Base-by-base conservation (phyloP, 2,888 invertebrate species). In the Deilephila porcellus region DNA sequence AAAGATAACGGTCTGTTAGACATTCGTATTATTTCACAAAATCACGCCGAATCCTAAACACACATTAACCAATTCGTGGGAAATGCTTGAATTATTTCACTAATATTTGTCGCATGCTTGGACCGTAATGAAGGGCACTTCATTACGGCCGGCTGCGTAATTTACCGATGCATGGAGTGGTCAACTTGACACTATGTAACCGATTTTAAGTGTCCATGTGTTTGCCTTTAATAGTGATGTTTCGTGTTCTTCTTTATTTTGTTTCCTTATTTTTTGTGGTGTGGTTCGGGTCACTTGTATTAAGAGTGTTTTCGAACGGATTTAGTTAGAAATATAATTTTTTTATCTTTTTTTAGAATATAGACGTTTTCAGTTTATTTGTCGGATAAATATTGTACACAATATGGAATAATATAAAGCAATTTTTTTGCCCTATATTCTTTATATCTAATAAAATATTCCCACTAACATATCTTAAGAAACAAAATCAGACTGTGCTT, bases 401-500 rank as follows among this genome's bases (percentile, higher is more conserved):
- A 45, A 45, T 11, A 45, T 45, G 45, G 2, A 11, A 14, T 0
- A 45, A 45, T 14, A 45, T 45, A 14, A 45, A 45, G 11, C 14
- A 3, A 45, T 14, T 14, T 45, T 25, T 11, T 2, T 63, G 34
- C 19, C 20, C 64, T 20, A 17, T 14, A 25, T 64, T 64, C 8
- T 8, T 2, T 37, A 34, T 45, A 14, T 52, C 29, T 67, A 11
- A 14, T 17, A 52, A 52, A 67, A 82, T 78, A 79, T 59, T 71
- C 72, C 74, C 80, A 84, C 82, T 84, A 78, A 76, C 73, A 67
- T 64, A 72, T 70, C 73, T 73, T 0, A 6, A 77, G 75, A 78
- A 71, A 71, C 64, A 59, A 25, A 64, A 56, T 67, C 52, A 67
- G 20, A 52, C 45, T 17, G 52, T 17, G 82, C 90, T 90, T 90